Evolutionary conservation across 2,113 vertebrate species (phyloP).

Genomic region (Fregata magnificens): DNA sequence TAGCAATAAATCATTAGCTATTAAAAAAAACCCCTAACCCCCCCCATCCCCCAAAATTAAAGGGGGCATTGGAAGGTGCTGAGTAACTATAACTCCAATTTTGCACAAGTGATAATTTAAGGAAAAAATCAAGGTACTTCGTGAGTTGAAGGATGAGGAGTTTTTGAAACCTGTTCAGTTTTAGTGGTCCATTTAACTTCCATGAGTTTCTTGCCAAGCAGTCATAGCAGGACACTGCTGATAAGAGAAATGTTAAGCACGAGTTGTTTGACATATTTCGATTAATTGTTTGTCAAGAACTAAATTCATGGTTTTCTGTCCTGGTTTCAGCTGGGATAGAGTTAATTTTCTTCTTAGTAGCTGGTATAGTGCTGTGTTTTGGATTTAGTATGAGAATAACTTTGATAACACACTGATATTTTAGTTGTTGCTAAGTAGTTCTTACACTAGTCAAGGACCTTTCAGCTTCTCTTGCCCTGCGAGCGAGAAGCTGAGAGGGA

Average conservation of each 20-base stretch:
- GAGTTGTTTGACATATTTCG: background rate
- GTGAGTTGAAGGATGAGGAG: background rate
- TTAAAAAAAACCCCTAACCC: background rate
- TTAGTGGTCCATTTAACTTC: background rate
- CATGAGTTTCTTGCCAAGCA: background rate
- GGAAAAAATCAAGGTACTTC: background rate
- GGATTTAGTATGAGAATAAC: too few species aligned
- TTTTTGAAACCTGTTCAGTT: background rate
- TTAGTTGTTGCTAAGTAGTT: too few species aligned
- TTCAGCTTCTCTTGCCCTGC: too few species aligned
- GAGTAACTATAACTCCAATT: background rate
- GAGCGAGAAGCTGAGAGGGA: too few species aligned
- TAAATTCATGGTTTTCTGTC: background rate
- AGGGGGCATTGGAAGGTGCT: background rate
- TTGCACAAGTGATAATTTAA: background rate
- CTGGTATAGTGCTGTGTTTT: too few species aligned
- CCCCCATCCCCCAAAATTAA: background rate
- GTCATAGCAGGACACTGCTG: background rate
- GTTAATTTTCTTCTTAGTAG: too few species aligned
- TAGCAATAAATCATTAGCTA: background rate
- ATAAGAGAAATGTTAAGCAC: background rate
- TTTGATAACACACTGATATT: too few species aligned
- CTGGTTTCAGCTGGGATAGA: too few species aligned
- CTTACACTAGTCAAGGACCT: too few species aligned
- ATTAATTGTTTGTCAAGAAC: background rate